phyloP scores from a whole-genome alignment of 2,113 vertebrate genomes.

The Tauraco erythrolophus region DNA sequence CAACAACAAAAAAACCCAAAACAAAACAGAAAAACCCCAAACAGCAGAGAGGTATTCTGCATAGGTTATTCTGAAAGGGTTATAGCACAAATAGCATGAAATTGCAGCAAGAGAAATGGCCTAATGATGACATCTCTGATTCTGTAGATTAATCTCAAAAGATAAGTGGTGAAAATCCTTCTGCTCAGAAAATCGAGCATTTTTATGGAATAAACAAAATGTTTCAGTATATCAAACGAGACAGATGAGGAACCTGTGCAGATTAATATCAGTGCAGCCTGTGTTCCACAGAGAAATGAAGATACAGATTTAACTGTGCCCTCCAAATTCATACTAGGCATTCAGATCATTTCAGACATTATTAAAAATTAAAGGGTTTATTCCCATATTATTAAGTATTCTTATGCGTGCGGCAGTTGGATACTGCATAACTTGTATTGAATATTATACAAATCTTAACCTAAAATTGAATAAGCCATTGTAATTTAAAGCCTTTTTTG shows the following conservation, averaged over 20 bases:
- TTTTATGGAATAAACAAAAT: background rate
- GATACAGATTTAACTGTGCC: background rate
- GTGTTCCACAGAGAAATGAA: background rate
- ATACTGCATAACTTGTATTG: background rate
- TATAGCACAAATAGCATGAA: background rate
- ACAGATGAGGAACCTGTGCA: background rate
- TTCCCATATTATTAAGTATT: background rate
- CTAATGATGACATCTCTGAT: background rate
- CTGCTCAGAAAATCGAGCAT: background rate
- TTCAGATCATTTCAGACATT: background rate
- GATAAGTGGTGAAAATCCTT: constrained; percentile 8
- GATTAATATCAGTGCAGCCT: background rate
- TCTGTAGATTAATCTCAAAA: constrained; percentile 7
- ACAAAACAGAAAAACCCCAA: no score
- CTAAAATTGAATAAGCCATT: background rate
- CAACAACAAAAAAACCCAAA: no score
- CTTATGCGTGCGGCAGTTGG: background rate
- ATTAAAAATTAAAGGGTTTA: background rate
- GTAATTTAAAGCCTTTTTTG: background rate
- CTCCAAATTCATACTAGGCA: background rate
- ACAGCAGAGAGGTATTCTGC: background rate
- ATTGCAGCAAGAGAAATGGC: background rate
- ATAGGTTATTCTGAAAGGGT: background rate
- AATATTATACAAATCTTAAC: background rate
- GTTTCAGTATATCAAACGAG: background rate